Conservation (phyloP, 2,888 invertebrate genomes). For the Autographa gamma region DNA sequence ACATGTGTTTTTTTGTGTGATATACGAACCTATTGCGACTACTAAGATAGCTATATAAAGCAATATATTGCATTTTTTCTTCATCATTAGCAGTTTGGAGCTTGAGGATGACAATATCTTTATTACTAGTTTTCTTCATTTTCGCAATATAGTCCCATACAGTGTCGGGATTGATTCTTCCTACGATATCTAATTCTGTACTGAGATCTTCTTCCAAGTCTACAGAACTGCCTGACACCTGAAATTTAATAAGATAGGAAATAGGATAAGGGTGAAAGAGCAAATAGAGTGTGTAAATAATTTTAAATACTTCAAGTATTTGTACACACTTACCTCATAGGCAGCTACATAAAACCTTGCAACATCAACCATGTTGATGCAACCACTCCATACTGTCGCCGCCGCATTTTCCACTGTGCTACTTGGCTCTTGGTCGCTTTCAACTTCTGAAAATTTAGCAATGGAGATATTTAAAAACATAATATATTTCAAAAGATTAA, state of each 20-base stretch:
- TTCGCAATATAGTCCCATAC: constrained; percentile 98
- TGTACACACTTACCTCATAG: constrained; percentile 89
- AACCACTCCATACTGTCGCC: constrained; percentile 93
- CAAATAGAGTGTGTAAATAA: not conserved
- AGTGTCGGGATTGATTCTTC: constrained; percentile 96
- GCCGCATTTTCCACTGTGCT: constrained; percentile 91
- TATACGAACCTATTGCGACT: constrained; percentile 91
- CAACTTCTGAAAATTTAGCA: constrained; percentile 79
- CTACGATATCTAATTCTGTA: constrained; percentile 95
- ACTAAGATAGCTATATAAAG: constrained; percentile 96
- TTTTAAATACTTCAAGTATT: not conserved
- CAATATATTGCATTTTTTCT: constrained; percentile 95
- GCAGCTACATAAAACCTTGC: constrained; percentile 95
- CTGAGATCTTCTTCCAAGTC: constrained; percentile 93
- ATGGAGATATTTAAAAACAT: not conserved
- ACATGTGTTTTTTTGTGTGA: constrained; percentile 13
- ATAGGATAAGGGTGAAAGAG: constrained; percentile 6
- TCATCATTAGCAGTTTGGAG: constrained; percentile 94
- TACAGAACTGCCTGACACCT: constrained; percentile 90
- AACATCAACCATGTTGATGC: constrained; percentile 96
- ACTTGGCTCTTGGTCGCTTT: constrained; percentile 93
- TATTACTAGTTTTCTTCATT: constrained; percentile 95
- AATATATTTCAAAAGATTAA: not conserved
- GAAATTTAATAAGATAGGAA: constrained; percentile 38
- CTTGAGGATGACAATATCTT: constrained; percentile 95